Conservation (phyloP, 2,797 vertebrate species). For the Alfaro cultratus region DNA sequence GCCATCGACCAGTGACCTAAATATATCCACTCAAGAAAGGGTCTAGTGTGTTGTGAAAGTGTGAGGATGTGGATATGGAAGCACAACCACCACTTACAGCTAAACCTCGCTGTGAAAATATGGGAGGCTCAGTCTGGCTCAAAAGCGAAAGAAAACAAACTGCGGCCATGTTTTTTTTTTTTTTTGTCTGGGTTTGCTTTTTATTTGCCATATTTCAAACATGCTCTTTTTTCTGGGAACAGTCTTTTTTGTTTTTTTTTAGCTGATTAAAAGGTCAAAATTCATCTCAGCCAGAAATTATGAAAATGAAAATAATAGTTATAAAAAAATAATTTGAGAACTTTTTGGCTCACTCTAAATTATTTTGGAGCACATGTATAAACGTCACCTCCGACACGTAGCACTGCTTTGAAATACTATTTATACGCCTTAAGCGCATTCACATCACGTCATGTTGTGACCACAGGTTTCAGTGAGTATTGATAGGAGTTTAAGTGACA, state of each 20-base stretch:
- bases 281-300: neutral
- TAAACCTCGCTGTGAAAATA: neutral
- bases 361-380: neutral
- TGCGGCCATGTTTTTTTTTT: neutral
- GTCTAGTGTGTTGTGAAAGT: conserved; percentile 34
- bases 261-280: neutral
- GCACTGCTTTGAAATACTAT: neutral
- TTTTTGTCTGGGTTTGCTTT: neutral
- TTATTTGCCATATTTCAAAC: neutral
- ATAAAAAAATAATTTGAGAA: neutral
- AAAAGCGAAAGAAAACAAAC: neutral
- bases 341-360: neutral
- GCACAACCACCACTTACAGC: conserved; percentile 10
- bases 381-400: neutral
- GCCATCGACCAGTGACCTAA: conserved; percentile 66
- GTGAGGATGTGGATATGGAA: conserved; percentile 36
- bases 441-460: neutral
- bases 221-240: neutral
- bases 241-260: neutral
- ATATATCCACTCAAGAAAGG: conserved; percentile 62
- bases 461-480: neutral
- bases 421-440: neutral
- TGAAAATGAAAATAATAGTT: neutral
- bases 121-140: conserved; percentile 1
- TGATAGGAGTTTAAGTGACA: neutral